phyloP scores from a whole-genome alignment of 2,113 vertebrate species.

The Cyprinodon brontotheroides region DNA sequence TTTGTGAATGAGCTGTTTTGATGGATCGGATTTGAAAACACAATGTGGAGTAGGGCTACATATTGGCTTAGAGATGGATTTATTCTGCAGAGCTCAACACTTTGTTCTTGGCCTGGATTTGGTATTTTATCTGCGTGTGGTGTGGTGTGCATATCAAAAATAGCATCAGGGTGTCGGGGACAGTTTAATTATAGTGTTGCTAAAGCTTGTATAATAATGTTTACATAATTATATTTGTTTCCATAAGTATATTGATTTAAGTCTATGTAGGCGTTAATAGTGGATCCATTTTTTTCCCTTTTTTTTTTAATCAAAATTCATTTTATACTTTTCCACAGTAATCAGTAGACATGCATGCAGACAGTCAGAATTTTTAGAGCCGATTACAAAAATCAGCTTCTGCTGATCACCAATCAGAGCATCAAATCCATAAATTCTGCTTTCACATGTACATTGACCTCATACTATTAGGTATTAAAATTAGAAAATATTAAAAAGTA shows the following conservation, averaged over 20 bases:
- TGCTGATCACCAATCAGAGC: too few relatives aligned
- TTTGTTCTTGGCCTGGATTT: constrained; percentile 52
- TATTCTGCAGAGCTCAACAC: constrained; percentile 66
- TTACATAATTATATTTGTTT: background rate
- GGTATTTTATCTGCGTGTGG: constrained; percentile 30
- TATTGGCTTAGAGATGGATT: constrained; percentile 73
- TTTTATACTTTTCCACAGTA: constrained; percentile 38
- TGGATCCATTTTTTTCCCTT: background rate
- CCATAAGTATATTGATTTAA: background rate
- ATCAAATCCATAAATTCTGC: too few relatives aligned
- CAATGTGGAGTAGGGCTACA: constrained; percentile 52
- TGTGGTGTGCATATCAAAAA: constrained; percentile 10
- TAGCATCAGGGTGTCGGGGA: constrained; percentile 11
- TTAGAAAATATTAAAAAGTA: too few relatives aligned
- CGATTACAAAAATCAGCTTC: too few relatives aligned
- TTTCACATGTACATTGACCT: too few relatives aligned
- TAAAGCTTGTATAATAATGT: background rate
- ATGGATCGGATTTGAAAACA: constrained; percentile 58
- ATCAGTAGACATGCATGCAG: background rate
- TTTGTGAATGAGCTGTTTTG: constrained; percentile 71
- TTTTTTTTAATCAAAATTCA: background rate
- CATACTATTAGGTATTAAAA: too few relatives aligned
- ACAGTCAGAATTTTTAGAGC: too few relatives aligned
- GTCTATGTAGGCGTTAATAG: background rate
- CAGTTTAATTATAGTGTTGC: constrained; percentile 19